Base-by-base conservation (phyloP, 2,888 invertebrate species). In the Eudemis profundana region DNA sequence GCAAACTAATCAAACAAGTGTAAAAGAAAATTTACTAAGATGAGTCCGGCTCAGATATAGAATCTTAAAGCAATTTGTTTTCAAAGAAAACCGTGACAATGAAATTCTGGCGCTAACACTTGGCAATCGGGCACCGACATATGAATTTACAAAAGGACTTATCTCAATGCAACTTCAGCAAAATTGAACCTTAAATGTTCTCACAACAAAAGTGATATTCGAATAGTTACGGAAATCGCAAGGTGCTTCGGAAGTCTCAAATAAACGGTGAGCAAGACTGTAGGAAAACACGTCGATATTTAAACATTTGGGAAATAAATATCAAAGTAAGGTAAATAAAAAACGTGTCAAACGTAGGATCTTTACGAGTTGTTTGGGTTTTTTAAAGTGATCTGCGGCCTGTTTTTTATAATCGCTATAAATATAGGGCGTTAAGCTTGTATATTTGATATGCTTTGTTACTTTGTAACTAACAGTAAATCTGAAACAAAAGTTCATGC, bases 211-310 rank as follows among this genome's bases (percentile, higher is more conserved):
- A 33, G 7, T 33, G 7, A 33, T 33, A 33, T 33, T 33, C 10
- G 1, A 33, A 10, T 7, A 33, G 0, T 10, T 10, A 10, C 10
- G 1, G 10, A 5, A 33, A 12, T 33, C 1, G 33, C 7, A 2
- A 33, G 1, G 33, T 33, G 33, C 0, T 7, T 33, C 10, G 33
- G 8, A 33, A 8, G 33, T 0, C 2, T 8, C 66, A 72, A 72
- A 72, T 72, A 73, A 65, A 68, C 68, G 50, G 53, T 73, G 70
- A 73, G 61, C 70, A 71, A 71, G 61, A 59, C 7, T 14, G 51
- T 36, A 12, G n/a, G n/a, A 36, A 44, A 42, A 29, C 56, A 7
- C 27, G 29, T 14, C 19, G 29, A 44, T 29, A n/a, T 42, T 56
- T 14, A 17, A 50, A 23, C 23, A 8, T 8, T 7, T 33, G 8